Conservation (phyloP, 2,888 invertebrate genomes). For the Cheilosia impressa region DNA sequence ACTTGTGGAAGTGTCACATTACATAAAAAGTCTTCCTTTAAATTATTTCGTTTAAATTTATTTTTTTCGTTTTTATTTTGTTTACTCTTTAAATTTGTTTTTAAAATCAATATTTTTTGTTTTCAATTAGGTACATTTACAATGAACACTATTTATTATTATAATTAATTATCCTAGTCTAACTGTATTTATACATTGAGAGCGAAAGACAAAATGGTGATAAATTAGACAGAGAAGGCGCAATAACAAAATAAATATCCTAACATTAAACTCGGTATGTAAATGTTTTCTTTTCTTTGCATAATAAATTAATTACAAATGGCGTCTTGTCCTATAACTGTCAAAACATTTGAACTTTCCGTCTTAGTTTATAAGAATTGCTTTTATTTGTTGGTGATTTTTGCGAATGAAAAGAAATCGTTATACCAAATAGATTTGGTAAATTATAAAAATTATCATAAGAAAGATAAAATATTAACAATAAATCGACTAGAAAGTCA, state of each 20-base stretch:
- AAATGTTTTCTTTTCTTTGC: slow-evolving; percentile 7
- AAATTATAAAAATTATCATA: slow-evolving; percentile 3
- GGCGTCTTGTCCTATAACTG: slow-evolving; percentile 17
- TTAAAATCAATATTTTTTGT: slow-evolving; percentile 5
- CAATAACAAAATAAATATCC: slow-evolving; percentile 36
- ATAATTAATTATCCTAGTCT: slow-evolving; percentile 36
- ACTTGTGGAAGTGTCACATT: slow-evolving; percentile 11
- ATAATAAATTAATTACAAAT: slow-evolving; percentile 42
- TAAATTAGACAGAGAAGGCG: slow-evolving; percentile 27
- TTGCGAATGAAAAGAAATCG: background rate
- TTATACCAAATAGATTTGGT: slow-evolving; percentile 11
- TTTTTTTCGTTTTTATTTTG: background rate
- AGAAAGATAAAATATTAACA: slow-evolving; percentile 10
- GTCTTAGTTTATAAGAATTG: slow-evolving; percentile 5
- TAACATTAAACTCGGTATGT: slow-evolving; percentile 18
- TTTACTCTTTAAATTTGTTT: slow-evolving; percentile 24
- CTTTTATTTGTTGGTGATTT: background rate
- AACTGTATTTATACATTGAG: slow-evolving; percentile 47
- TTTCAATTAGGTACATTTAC: slow-evolving; percentile 37
- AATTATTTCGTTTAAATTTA: slow-evolving; percentile 31
- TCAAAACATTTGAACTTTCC: slow-evolving; percentile 32
- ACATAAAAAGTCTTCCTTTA: slow-evolving; percentile 69
- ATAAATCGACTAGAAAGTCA: slow-evolving; percentile 50
- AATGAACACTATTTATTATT: slow-evolving; percentile 33
- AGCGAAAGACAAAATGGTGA: slow-evolving; percentile 41